phyloP scores from a whole-genome alignment of 2,113 vertebrate species.

The Sceloporus undulatus region DNA sequence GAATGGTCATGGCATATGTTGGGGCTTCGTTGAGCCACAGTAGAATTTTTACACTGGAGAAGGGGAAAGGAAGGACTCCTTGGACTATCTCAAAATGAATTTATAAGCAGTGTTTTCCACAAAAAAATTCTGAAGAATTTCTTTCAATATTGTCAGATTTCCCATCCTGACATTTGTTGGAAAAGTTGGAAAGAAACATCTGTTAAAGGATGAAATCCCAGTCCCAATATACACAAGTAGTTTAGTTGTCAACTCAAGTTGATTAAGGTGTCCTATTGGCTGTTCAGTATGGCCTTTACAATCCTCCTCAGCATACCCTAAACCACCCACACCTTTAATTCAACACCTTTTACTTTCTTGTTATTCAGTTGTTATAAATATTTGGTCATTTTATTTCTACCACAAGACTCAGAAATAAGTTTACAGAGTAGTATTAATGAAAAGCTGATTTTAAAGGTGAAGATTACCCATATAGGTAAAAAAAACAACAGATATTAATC shows the following conservation, averaged over 20 bases:
- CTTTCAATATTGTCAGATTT: too few relatives aligned
- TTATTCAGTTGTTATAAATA: conserved; percentile 28
- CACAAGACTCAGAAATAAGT: background rate
- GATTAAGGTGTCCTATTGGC: conserved; percentile 47
- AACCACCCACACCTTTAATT: too few relatives aligned
- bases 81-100: too few relatives aligned
- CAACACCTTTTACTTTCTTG: conserved; percentile 18
- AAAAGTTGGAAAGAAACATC: too few relatives aligned
- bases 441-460: background rate
- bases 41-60: too few relatives aligned
- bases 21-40: too few relatives aligned
- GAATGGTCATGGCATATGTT: too few relatives aligned
- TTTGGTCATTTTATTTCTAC: conserved; percentile 18
- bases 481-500: background rate
- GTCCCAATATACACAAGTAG: background rate
- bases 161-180: too few relatives aligned
- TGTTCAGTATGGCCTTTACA: conserved; percentile 45
- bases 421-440: background rate
- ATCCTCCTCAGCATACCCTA: background rate
- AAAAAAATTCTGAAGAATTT: too few relatives aligned
- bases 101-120: too few relatives aligned
- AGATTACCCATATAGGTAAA: background rate
- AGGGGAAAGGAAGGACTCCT: too few relatives aligned
- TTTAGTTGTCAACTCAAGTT: conserved; percentile 8
- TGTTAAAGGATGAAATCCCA: background rate